phyloP scores from a whole-genome alignment of 2,797 vertebrate genomes.

The Rhinogobio ventralis region DNA sequence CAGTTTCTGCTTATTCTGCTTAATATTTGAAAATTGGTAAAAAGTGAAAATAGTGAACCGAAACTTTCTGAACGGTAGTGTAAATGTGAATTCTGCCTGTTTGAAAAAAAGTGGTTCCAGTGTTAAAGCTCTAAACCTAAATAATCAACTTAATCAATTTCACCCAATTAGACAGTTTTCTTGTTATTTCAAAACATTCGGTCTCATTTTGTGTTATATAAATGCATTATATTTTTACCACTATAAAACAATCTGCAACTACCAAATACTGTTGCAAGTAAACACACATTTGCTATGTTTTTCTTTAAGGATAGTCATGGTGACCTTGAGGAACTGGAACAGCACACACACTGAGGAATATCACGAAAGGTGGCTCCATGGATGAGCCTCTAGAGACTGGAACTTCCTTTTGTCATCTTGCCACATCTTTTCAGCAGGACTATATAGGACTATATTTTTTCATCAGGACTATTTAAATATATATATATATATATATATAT shows the following conservation, averaged over 20 bases:
- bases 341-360: background rate
- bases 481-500: too few species aligned
- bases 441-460: too few species aligned
- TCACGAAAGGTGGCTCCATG: background rate
- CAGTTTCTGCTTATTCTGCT: background rate
- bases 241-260: background rate
- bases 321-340: conserved; percentile 6
- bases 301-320: background rate
- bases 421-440: background rate
- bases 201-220: background rate
- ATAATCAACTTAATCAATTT: background rate
- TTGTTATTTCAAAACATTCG: background rate
- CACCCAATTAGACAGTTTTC: background rate
- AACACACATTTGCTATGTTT: background rate
- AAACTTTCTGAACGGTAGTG: background rate
- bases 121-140: background rate
- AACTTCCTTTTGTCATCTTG: background rate
- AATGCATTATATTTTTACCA: background rate
- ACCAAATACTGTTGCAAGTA: background rate
- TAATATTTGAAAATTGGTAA: too few species aligned
- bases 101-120: background rate
- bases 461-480: too few species aligned
- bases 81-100: background rate
- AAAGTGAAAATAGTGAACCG: too few species aligned
- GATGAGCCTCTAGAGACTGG: background rate